Evolutionary conservation across 1,140 invertebrate species (phyloP).

Genomic region (Bombus vancouverensis): DNA sequence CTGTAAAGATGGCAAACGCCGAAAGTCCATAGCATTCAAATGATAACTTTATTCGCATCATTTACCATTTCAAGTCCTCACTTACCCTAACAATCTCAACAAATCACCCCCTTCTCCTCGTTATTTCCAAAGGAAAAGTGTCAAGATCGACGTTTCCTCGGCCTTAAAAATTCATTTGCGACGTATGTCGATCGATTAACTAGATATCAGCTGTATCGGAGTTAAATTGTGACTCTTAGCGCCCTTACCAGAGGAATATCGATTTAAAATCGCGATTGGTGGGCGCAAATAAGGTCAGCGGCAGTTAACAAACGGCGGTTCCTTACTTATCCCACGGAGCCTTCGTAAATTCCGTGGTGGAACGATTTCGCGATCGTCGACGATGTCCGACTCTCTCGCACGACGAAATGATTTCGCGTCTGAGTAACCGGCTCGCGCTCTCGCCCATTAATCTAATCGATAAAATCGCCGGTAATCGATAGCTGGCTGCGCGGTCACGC

Average conservation of each 20-base stretch:
- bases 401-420: slow-evolving; percentile 59
- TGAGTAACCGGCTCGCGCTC: slow-evolving; percentile 55
- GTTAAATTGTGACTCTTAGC: background rate
- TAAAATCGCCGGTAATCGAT: slow-evolving; percentile 71
- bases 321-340: slow-evolving; percentile 48
- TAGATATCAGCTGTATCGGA: background rate
- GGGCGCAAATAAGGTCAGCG: slow-evolving; percentile 18
- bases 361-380: slow-evolving; percentile 41
- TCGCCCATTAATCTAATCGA: slow-evolving; percentile 71
- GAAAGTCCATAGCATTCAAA: no score
- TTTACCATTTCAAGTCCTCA: no score
- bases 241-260: slow-evolving; percentile 16
- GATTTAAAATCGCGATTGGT: background rate
- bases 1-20: no score
- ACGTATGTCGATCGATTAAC: background rate
- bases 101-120: no score
- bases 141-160: background rate
- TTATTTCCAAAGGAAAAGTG: no score
- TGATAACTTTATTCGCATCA: no score
- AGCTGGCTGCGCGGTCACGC: slow-evolving; percentile 46
- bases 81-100: no score
- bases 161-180: background rate
- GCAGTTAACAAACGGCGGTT: slow-evolving; percentile 22
- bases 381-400: slow-evolving; percentile 34
- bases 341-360: slow-evolving; percentile 40